Base-by-base conservation (phyloP, 2,113 vertebrate genomes). In the Gobiocypris rarus region DNA sequence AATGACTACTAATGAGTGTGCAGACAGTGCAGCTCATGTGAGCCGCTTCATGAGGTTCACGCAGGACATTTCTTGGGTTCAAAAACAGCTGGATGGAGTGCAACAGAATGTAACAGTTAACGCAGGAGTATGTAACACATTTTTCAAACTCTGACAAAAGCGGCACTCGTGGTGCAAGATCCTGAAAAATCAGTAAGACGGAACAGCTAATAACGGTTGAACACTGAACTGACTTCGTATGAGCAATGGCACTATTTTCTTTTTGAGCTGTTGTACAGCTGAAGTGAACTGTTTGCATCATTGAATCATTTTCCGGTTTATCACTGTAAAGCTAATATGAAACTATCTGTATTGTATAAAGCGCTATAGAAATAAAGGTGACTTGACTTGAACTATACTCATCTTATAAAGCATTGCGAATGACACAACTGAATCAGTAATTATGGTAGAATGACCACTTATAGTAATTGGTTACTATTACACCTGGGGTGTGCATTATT, bases 1-100 rank as follows among this genome's bases (percentile, higher is more conserved):
- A 75, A 75, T 52, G 45, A 52, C 6, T 75, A 26, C 15, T 75
- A 75, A 75, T 75, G 73, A 75, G 24, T 52, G 26, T 75, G 26
- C 45, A 75, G 24, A 28, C 45, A 50, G 19, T 11, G 22, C 31
- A 31, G 31, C 31, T 31, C 31, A 31, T 31, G 31, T 10, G 26
- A 63, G 31, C 61, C 61, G 24, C 61, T 24, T 63, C 10, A 8
- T 52, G 71, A 75, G 71, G 24, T 75, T 75, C 71, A 17, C 4
- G 17, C 65, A 69, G 31, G 31, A 69, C 24, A 31, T 15, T 75
- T 75, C n/a, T 26, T 74, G 71, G 8, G 14, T 28, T 74, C 45
- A 50, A 50, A 48, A 52, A 74, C 24, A 52, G 24, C 7, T 19
- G 1, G 26, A 31, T 38, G 17, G 17, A 19, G 34, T 31, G 43